Evolutionary conservation across 1,140 invertebrate genomes (phyloP).

Genomic region (Papilio dardanus): DNA sequence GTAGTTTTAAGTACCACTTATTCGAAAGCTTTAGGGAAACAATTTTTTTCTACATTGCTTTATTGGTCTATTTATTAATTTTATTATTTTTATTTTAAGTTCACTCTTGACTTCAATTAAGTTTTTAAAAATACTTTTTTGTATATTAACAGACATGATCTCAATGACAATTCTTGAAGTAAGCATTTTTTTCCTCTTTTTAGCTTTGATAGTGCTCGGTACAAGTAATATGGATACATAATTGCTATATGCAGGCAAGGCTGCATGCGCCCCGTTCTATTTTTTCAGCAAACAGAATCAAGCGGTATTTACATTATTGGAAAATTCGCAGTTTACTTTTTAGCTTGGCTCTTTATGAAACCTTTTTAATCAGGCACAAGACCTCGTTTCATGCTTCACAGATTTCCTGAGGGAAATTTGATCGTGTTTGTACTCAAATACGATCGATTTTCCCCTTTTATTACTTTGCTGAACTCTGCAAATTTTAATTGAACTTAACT

Average conservation of each 20-base stretch:
- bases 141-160: no score
- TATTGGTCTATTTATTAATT: background rate
- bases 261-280: conserved; percentile 6
- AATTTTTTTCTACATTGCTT: background rate
- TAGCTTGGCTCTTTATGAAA: conserved; percentile 36
- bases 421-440: conserved; percentile 34
- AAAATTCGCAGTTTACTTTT: conserved; percentile 39
- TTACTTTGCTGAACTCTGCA: conserved; percentile 29
- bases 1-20: background rate
- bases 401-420: conserved; percentile 38
- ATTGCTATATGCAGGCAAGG: background rate
- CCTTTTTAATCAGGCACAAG: conserved; percentile 39
- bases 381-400: conserved; percentile 33
- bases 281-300: conserved; percentile 37
- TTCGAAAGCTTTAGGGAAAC: background rate
- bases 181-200: background rate
- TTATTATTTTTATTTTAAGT: no score
- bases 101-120: no score
- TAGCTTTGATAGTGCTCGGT: background rate
- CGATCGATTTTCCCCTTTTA: conserved; percentile 36
- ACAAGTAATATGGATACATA: conserved; percentile 1
- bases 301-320: conserved; percentile 37
- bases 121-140: no score
- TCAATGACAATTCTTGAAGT: no score
- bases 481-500: conserved; percentile 28